Evolutionary conservation across 2,888 invertebrate species (phyloP).

Genomic region (Dicyrtomina minuta): DNA sequence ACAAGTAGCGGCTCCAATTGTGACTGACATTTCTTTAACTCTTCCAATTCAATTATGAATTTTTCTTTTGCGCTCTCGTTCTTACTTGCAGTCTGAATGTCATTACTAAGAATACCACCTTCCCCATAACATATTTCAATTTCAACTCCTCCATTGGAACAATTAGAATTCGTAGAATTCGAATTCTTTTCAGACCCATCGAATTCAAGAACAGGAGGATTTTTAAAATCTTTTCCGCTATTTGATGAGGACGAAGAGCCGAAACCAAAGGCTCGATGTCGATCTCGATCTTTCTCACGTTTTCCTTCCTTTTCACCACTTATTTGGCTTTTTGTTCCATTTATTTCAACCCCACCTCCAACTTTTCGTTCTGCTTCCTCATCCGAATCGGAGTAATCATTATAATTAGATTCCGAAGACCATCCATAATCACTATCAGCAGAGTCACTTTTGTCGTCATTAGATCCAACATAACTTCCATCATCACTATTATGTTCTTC

Average conservation of each 20-base stretch:
- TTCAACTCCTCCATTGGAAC: constrained; percentile 15
- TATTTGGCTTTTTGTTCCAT: background rate
- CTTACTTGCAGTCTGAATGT: background rate
- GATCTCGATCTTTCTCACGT: background rate
- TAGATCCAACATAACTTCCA: constrained; percentile 11
- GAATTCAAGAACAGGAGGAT: constrained; percentile 16
- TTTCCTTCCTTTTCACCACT: constrained; percentile 4
- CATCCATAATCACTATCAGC: constrained; percentile 10
- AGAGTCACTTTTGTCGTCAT: constrained; percentile 3
- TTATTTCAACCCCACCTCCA: background rate
- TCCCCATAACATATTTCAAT: background rate
- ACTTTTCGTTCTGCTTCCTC: background rate
- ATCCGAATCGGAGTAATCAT: background rate
- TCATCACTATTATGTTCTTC: constrained; percentile 21
- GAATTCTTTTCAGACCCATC: constrained; percentile 25
- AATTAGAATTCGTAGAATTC: constrained; percentile 15
- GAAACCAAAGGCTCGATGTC: constrained; percentile 44
- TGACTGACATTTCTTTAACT: constrained; percentile 40
- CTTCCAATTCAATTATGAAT: constrained; percentile 37
- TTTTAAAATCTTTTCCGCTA: constrained; percentile 30
- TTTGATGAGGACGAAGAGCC: constrained; percentile 43
- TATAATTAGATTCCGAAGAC: background rate
- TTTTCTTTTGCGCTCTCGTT: constrained; percentile 6
- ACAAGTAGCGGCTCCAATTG: constrained; percentile 43
- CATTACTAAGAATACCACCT: background rate